A percentile compares a stretch with the other conserved stretches of the same genome.
Conservation (phyloP, 2,113 vertebrate species). For the Plectropomus leopardus region DNA sequence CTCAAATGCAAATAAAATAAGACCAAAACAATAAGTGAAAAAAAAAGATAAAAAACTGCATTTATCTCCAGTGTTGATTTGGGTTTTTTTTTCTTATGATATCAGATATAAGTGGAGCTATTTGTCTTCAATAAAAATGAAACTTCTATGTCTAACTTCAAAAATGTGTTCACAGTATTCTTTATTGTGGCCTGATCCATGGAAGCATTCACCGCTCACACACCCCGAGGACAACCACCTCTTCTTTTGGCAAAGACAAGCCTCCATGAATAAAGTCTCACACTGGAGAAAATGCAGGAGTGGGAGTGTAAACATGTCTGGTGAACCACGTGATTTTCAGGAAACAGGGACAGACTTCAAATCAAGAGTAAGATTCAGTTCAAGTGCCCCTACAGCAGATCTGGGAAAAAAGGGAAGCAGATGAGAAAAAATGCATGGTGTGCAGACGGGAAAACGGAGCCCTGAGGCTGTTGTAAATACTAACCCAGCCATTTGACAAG, state of each 20-base stretch:
- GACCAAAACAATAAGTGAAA: not conserved
- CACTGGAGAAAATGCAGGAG: too few species aligned
- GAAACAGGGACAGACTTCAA: conserved; percentile 7
- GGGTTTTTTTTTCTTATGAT: too few species aligned
- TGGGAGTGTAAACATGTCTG: not conserved
- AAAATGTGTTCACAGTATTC: not conserved
- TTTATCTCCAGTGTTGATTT: rapidly evolving
- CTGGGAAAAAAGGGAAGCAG: not conserved
- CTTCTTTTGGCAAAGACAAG: not conserved
- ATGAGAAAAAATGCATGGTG: rapidly evolving
- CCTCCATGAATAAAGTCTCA: not conserved
- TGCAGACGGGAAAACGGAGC: not conserved
- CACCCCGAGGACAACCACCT: not conserved
- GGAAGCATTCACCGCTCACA: not conserved
- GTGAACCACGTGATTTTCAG: conserved; percentile 43
- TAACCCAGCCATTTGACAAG: not conserved
- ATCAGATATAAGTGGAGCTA: not conserved
- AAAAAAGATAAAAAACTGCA: not conserved
- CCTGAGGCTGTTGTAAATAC: not conserved
- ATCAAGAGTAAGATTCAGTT: not conserved
- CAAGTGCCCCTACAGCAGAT: too few species aligned
- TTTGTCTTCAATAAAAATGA: not conserved
- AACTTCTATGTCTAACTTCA: not conserved
- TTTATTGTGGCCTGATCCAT: not conserved
- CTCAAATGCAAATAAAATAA: not conserved